These are phyloP conservation scores for Intellagama lesueurii DNA, from an alignment of 2,797 vertebrate species.

Conservation along the genomic window DNA sequence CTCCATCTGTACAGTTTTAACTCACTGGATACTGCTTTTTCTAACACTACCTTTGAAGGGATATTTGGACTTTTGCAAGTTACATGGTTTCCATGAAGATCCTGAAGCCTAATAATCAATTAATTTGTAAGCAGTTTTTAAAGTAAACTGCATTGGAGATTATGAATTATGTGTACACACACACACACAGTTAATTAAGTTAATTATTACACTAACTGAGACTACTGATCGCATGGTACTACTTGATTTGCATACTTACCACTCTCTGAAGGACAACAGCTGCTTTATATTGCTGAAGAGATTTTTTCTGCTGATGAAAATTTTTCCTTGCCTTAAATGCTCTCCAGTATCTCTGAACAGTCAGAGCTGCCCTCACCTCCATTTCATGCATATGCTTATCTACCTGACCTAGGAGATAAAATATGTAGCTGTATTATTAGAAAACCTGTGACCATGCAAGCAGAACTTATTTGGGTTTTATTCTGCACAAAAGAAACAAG, in stretches of 20 bases:
- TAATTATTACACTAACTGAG: neutral
- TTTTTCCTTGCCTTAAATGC: conserved; percentile 83
- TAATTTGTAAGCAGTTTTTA: neutral
- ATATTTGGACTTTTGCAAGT: neutral
- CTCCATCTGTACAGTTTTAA: neutral
- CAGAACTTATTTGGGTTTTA: neutral
- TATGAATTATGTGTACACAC: conserved; percentile 4
- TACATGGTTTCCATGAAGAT: neutral
- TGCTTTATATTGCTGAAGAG: conserved; percentile 79
- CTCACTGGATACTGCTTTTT: conserved; percentile 8
- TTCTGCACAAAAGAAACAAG: neutral
- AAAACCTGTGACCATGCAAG: conserved; percentile 6
- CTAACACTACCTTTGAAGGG: conserved; percentile 11
- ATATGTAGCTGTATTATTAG: neutral
- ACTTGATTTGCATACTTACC: conserved; percentile 72
- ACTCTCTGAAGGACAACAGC: conserved; percentile 85
- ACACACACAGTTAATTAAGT: neutral
- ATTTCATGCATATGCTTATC: conserved; percentile 85
- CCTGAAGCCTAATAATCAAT: neutral
- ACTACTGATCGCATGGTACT: neutral
- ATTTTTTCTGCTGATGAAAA: conserved; percentile 77
- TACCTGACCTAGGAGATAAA: conserved; percentile 83
- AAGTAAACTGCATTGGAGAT: neutral
- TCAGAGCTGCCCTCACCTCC: conserved; percentile 85
- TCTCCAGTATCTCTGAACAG: conserved; percentile 92